Conservation (phyloP, 2,113 vertebrate species). For the Barbus barbus region DNA sequence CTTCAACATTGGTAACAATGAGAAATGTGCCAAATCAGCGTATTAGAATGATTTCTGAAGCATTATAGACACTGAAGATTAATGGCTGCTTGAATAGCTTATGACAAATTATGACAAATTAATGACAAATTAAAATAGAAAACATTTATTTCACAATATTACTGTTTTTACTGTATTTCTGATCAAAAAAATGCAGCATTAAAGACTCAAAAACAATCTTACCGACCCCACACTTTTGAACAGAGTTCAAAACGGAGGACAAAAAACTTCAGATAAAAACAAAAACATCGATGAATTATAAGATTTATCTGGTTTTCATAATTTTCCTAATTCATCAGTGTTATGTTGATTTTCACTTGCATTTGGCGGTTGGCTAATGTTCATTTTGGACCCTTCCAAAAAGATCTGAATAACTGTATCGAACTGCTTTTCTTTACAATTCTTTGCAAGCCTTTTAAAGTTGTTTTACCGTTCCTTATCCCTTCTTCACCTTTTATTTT, state of each 20-base stretch:
- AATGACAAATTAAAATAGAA: no score
- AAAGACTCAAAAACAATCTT: background rate
- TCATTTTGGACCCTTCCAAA: background rate
- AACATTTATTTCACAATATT: background rate
- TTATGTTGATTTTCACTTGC: background rate
- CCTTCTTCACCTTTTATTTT: slow-evolving; percentile 49
- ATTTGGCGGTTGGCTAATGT: background rate
- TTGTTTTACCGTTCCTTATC: background rate
- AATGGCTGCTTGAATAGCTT: background rate
- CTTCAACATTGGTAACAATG: background rate
- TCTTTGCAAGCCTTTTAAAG: slow-evolving; percentile 12
- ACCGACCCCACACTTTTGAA: background rate
- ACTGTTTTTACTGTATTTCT: background rate
- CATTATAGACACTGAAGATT: background rate
- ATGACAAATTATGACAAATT: background rate
- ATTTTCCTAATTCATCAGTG: background rate
- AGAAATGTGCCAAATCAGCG: background rate
- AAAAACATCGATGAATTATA: background rate
- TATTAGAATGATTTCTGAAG: background rate
- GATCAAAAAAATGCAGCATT: background rate
- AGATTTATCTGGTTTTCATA: background rate
- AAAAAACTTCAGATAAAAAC: background rate
- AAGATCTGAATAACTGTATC: background rate
- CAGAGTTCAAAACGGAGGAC: background rate
- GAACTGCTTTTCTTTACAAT: background rate